Evolutionary conservation across 92 coral and sea anemone genomes (phyloP).

Genomic region (Paramuricea clavata): DNA sequence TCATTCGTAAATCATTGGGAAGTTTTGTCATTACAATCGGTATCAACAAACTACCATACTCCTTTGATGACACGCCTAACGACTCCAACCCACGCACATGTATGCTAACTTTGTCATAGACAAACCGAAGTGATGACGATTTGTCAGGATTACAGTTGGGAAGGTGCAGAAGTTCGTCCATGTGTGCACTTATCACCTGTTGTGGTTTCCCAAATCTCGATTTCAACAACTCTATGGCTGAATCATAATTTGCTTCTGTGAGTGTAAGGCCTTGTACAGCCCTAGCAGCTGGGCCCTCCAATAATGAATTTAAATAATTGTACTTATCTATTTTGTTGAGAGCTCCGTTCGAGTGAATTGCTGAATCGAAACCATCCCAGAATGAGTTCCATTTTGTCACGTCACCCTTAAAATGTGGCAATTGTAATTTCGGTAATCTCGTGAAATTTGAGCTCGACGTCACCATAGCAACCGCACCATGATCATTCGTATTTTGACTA

Average conservation of each 20-base stretch:
- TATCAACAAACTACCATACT: neutral
- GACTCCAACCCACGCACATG: neutral
- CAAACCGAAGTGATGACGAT: neutral
- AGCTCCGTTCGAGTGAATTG: neutral
- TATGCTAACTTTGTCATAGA: constrained; percentile 2
- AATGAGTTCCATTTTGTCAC: no score
- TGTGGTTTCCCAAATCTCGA: constrained; percentile 18
- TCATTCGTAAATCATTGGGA: constrained; percentile 11
- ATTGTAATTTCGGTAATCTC: neutral
- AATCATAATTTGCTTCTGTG: constrained; percentile 15
- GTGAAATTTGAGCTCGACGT: no score
- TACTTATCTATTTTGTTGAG: neutral
- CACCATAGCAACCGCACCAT: neutral
- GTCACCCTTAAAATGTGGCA: neutral
- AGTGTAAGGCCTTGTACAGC: constrained; percentile 16
- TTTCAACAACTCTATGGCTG: neutral
- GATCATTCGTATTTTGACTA: neutral
- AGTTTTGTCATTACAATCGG: constrained; percentile 6
- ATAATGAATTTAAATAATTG: no score
- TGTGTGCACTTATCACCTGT: constrained; percentile 18
- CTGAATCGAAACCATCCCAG: neutral
- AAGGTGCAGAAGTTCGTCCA: constrained; percentile 29
- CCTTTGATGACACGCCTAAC: neutral
- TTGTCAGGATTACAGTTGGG: no score
- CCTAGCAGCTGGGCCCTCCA: neutral